A percentile compares a stretch with the other conserved stretches of the same genome.
Conservation (phyloP, 2,888 invertebrate species). For the Apamea anceps region DNA sequence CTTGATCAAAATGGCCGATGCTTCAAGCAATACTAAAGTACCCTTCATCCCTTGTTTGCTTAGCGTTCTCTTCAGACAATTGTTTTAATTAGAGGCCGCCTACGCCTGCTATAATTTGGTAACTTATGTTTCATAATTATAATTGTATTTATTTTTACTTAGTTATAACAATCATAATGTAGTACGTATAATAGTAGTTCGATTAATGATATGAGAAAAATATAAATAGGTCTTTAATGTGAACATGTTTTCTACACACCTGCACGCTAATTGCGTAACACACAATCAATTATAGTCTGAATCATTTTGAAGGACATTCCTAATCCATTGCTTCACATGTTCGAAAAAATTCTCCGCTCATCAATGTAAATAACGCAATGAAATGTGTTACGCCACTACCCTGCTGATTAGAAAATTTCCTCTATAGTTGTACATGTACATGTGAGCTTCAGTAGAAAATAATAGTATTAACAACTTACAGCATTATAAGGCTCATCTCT, state of each 20-base stretch:
- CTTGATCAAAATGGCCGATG: slow-evolving; percentile 43
- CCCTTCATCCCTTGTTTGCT: slow-evolving; percentile 38
- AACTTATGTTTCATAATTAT: slow-evolving; percentile 1
- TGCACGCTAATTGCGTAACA: too few species aligned
- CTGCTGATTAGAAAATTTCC: background rate
- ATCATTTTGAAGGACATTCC: background rate
- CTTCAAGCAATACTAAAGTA: slow-evolving; percentile 29
- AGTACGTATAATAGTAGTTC: background rate
- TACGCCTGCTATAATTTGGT: slow-evolving; percentile 8
- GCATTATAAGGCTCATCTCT: background rate
- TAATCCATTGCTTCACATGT: background rate
- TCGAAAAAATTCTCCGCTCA: too few species aligned
- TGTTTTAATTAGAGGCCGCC: slow-evolving; percentile 42
- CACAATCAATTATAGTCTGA: background rate
- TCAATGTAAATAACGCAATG: background rate
- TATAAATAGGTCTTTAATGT: background rate
- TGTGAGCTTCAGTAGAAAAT: background rate
- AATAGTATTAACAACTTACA: background rate
- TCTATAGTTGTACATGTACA: background rate
- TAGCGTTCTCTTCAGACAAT: slow-evolving; percentile 34
- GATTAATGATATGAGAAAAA: background rate
- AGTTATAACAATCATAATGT: background rate
- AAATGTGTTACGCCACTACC: background rate
- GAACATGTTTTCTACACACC: background rate
- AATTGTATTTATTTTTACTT: slow-evolving; percentile 5